phyloP scores from a whole-genome alignment of 2,113 vertebrate species.

The Chauna torquata region DNA sequence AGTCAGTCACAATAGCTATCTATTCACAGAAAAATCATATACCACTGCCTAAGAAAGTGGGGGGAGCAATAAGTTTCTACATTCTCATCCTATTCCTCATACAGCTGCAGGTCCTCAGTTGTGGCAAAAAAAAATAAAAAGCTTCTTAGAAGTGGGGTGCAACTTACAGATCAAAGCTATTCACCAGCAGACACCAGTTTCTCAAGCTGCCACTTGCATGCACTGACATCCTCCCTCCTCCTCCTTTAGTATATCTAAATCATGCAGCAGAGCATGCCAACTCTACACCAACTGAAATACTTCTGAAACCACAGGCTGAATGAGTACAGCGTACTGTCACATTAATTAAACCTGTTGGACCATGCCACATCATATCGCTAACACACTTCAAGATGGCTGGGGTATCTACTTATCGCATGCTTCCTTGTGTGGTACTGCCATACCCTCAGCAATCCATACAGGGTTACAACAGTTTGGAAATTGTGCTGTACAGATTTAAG shows the following conservation, averaged over 20 bases:
- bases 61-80: neutral
- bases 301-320: neutral
- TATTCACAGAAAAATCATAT: neutral
- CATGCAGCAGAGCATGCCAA: neutral
- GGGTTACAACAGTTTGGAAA: neutral
- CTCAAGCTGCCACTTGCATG: no score
- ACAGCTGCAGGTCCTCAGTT: no score
- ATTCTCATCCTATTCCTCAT: no score
- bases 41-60: neutral
- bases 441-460: neutral
- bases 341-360: neutral
- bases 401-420: neutral
- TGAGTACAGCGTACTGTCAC: neutral
- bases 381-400: neutral
- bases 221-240: no score
- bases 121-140: no score
- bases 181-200: no score
- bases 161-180: no score
- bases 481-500: neutral
- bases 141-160: no score
- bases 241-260: no score
- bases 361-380: neutral
- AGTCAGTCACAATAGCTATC: neutral
- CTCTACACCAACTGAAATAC: neutral
- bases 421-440: neutral